Base-by-base conservation (phyloP, 2,888 invertebrate species). In the Fissipunctia ypsillon region DNA sequence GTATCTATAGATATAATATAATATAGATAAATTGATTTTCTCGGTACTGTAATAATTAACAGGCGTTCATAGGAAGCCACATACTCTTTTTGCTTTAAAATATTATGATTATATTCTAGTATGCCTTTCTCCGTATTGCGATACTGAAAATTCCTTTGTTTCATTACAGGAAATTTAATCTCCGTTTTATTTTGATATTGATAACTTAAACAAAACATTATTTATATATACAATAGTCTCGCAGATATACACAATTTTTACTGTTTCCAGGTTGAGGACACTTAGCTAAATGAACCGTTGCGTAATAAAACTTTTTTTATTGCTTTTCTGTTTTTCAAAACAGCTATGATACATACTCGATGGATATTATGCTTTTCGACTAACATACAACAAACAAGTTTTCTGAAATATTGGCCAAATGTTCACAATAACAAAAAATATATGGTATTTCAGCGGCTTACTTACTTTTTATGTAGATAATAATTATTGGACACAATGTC, bases 291-390 rank as follows among this genome's bases (percentile, higher is more conserved):
- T 79, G 9, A 57, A 50, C 7, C 41, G 16, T 78, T 50, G 35
- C 9, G 35, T 35, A 71, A 57, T 57, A 63, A 56, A 61, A 50
- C 41, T 50, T 71, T 74, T n/a, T 76, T 63, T 71, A 71, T 79
- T 71, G n/a, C 22, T 28, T 31, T 65, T 43, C 57, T 43, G 48
- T 43, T 78, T 78, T 79, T 50, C 28, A 45, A 71, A 70, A 63
- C 56, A 63, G 38, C 43, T 63, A 63, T 61, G 28, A 45, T 45
- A 25, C 14, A 35, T 48, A 25, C 14, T 22, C 16, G 50, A 76
- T 59, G 31, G 22, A 25, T 16, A 6, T 22, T 48, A 52, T 69
- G 28, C 52, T 61, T 41, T 38, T 25, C 31, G 14, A 68, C 28
- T 12, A 48, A 45, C 10, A 22, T 38, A 56, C 63, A 61, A 61